These are phyloP conservation scores for Melinaea marsaeus DNA, from an alignment of 2,888 invertebrate genomes.

Conservation along the genomic window DNA sequence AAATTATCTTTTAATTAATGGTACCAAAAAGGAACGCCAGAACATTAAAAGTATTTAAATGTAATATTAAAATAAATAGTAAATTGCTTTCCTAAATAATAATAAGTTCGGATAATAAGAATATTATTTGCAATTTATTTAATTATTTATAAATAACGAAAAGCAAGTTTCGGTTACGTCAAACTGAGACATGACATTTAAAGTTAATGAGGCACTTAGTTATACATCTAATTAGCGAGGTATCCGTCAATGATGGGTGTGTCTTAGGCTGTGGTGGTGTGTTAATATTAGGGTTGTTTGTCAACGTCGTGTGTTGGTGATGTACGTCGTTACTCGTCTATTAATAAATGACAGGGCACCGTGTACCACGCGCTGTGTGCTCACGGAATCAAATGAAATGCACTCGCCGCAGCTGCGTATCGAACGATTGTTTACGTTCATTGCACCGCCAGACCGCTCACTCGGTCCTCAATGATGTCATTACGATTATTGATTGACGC, in stretches of 20 bases:
- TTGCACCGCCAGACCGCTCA: conserved; percentile 19
- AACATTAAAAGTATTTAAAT: no score
- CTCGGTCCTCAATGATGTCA: conserved; percentile 22
- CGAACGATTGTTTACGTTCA: conserved; percentile 27
- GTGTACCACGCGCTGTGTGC: conserved; percentile 44
- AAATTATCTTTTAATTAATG: no score
- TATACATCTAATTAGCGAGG: conserved; percentile 14
- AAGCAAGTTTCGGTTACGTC: no score
- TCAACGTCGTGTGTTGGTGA: conserved; percentile 60
- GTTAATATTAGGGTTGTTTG: conserved; percentile 63
- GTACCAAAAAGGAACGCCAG: no score
- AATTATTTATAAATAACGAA: no score
- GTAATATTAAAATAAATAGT: no score
- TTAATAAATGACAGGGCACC: conserved; percentile 59
- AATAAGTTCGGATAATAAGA: no score
- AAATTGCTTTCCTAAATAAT: no score
- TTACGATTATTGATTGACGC: conserved; percentile 25
- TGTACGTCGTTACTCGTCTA: conserved; percentile 52
- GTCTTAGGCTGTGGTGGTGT: conserved; percentile 30
- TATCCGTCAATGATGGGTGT: conserved; percentile 16
- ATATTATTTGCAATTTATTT: no score
- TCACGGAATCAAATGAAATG: conserved; percentile 34
- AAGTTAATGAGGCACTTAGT: neutral
- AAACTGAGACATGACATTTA: neutral
- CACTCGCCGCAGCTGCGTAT: conserved; percentile 21